Conservation (phyloP, 1,140 invertebrate species). For the Pemphigus obesinymphae region DNA sequence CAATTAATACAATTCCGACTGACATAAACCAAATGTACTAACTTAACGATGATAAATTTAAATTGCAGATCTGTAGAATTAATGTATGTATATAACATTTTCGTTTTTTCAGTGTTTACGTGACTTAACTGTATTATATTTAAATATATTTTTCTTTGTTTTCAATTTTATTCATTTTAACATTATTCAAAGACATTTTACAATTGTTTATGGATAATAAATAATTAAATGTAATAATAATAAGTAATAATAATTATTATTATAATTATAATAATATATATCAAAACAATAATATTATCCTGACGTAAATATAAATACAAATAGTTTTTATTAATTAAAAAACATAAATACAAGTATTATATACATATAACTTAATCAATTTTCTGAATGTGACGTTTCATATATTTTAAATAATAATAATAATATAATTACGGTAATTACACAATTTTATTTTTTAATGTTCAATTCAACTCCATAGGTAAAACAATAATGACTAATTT, state of each 20-base stretch:
- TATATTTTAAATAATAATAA: constrained; percentile 13
- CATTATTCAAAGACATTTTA: constrained; percentile 24
- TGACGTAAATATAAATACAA: constrained; percentile 38
- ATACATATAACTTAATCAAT: constrained; percentile 30
- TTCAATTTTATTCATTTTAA: constrained; percentile 24
- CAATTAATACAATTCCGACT: too few relatives aligned
- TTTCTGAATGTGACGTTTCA: constrained; percentile 20
- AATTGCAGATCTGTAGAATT: too few relatives aligned
- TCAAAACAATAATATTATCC: constrained; percentile 35
- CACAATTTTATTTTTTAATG: background rate
- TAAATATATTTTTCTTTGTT: constrained; percentile 3
- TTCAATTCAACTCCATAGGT: background rate
- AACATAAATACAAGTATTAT: constrained; percentile 36
- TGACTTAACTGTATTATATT: too few relatives aligned
- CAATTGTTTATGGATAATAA: constrained; percentile 23
- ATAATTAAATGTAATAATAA: constrained; percentile 26
- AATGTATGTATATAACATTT: too few relatives aligned
- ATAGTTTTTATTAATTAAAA: constrained; percentile 39
- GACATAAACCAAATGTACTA: too few relatives aligned
- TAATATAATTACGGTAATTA: constrained; percentile 27
- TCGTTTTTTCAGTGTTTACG: too few relatives aligned
- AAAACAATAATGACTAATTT: constrained; percentile 16
- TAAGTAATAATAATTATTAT: constrained; percentile 34
- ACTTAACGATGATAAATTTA: too few relatives aligned
- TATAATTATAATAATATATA: constrained; percentile 24